Conservation (phyloP, 2,113 vertebrate genomes). For the Toxotes chatareus region DNA sequence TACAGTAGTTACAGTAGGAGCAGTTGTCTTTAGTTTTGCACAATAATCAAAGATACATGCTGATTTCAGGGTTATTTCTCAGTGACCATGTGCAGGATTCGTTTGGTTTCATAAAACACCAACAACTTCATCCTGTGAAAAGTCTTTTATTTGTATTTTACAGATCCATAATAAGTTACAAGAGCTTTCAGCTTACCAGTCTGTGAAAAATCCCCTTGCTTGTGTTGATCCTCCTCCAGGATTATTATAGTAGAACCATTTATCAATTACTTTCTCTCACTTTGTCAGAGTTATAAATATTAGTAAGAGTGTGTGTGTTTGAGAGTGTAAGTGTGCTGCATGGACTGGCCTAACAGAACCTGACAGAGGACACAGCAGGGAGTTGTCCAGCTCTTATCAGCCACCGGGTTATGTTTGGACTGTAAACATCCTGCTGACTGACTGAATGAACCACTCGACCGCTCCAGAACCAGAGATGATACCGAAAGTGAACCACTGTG, state of each 20-base stretch:
- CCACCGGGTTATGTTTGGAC: slow-evolving; percentile 64
- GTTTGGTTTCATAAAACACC: neutral
- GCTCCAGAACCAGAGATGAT: slow-evolving; percentile 26
- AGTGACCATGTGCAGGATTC: neutral
- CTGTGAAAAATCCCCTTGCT: slow-evolving; percentile 8
- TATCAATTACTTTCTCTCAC: slow-evolving; percentile 2
- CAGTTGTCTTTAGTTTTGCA: neutral
- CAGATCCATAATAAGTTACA: neutral
- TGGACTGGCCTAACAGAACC: slow-evolving; percentile 49
- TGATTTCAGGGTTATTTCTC: neutral
- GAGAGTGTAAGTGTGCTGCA: neutral
- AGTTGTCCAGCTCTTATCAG: slow-evolving; percentile 59
- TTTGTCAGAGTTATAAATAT: neutral
- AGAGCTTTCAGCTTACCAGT: neutral
- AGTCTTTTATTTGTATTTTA: neutral
- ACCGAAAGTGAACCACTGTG: slow-evolving; percentile 10
- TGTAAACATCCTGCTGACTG: slow-evolving; percentile 70
- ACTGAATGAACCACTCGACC: slow-evolving; percentile 34
- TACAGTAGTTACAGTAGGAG: neutral
- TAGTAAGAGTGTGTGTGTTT: neutral
- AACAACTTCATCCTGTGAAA: neutral
- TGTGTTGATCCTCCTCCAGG: neutral
- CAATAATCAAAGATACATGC: neutral
- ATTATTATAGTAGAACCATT: neutral
- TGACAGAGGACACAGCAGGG: slow-evolving; percentile 60